phyloP scores from a whole-genome alignment of 2,113 vertebrate genomes.

The Aleadryas rufinucha region DNA sequence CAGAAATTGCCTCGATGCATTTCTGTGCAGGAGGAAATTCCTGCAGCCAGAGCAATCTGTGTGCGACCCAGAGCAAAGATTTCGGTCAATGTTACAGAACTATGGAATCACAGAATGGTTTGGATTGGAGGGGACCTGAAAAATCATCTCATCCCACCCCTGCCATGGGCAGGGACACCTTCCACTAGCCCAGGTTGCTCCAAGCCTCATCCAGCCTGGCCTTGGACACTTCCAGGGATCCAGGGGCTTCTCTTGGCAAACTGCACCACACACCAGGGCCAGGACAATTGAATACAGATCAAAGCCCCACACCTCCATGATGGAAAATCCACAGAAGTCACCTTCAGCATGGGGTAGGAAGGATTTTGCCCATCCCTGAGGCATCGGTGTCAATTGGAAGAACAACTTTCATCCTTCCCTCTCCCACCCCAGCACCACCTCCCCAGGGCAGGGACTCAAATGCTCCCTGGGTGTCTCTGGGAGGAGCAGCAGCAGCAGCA shows the following conservation, averaged over 20 bases:
- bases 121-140: neutral
- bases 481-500: neutral
- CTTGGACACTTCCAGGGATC: neutral
- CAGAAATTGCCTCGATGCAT: neutral
- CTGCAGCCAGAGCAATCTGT: neutral
- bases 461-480: neutral
- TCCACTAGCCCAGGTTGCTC: rapidly evolving
- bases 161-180: neutral
- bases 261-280: neutral
- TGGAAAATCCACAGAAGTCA: neutral
- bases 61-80: neutral
- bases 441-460: neutral
- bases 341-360: rapidly evolving
- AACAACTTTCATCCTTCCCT: neutral
- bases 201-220: rapidly evolving
- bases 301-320: neutral
- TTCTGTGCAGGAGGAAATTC: neutral
- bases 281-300: neutral
- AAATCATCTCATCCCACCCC: neutral
- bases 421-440: neutral
- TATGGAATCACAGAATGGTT: neutral
- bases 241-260: neutral
- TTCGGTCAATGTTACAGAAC: neutral
- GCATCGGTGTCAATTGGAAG: rapidly evolving
- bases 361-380: neutral